Base-by-base conservation (phyloP, 2,113 vertebrate genomes). In the Lynx canadensis region DNA sequence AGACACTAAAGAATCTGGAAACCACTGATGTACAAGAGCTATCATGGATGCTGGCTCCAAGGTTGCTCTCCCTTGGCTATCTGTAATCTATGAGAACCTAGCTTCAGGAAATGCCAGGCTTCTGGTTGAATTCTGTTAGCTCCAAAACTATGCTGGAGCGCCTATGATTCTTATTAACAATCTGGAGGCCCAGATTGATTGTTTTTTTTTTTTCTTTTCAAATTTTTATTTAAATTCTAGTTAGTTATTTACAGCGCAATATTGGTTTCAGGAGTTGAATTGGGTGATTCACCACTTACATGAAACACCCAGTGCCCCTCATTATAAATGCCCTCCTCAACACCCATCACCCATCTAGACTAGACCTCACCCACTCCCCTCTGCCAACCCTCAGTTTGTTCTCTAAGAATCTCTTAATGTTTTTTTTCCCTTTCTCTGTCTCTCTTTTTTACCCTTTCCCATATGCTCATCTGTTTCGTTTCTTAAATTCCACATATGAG, bases 21-120 rank as follows among this genome's bases (percentile, higher is more conserved):
- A 23, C 5, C 13, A 10, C 10, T n/a, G 16, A 41, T 7, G 68
- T 9, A 63, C 19, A 65, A 5, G 7, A 41, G 1, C 7, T 6
- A 8, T 55, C 3, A 41, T 1, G 25, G 6, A 3, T 12, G 0
- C 16, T 82, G 45, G 14, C 7, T 93, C 15, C 4, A 68, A n/a
- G 5, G 14, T 85, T 2, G 4, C 12, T 48, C 11, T 52, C 4
- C 3, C 4, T 63, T n/a, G 52, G 3, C 2, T 41, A 18, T 23
- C 1, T 68, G 14, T 33, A 31, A 55, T 50, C 1, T 65, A 18
- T n/a, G 45, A 45, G 45, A 36, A 52, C 45, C 27, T 45, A 19
- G 63, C n/a, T 52, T 80, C 23, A 21, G 9, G 31, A 87, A 88
- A 8, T 68, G 1, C 11, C 69, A 68, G 7, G 5, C 2, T 7